Evolutionary conservation across 2,888 invertebrate genomes (phyloP).

Genomic region (Polymixis lichenea): DNA sequence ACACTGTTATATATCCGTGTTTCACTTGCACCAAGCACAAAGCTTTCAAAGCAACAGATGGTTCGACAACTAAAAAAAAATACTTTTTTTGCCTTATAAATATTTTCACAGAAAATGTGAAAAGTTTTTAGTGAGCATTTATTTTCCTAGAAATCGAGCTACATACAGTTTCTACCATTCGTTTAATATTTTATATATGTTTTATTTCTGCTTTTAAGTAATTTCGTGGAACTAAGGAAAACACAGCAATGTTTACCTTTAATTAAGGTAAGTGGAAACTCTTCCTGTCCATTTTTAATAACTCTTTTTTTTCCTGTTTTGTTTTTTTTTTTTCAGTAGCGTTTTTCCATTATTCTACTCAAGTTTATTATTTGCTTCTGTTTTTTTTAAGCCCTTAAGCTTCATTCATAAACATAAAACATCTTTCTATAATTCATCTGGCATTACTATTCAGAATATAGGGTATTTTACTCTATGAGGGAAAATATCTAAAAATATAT

Average conservation of each 20-base stretch:
- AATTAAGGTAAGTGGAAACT: neutral
- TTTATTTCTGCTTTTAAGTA: neutral
- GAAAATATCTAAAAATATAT: too few species aligned
- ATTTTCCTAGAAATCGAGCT: constrained; percentile 21
- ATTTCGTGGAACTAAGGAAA: neutral
- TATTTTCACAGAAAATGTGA: constrained; percentile 34
- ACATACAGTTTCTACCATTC: neutral
- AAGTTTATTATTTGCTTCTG: neutral
- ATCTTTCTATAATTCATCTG: neutral
- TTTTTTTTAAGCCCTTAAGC: neutral
- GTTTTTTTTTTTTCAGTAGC: neutral
- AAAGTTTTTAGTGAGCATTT: constrained; percentile 45
- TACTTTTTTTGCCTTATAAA: constrained; percentile 19
- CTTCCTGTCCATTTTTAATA: neutral
- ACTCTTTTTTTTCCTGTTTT: too few species aligned
- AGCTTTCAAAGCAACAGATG: constrained; percentile 77
- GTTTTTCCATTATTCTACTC: neutral
- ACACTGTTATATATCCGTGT: neutral
- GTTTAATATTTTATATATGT: neutral
- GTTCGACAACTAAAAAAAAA: constrained; percentile 69
- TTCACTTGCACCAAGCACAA: constrained; percentile 44
- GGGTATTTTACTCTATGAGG: too few species aligned
- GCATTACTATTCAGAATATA: neutral
- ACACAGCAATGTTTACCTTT: neutral
- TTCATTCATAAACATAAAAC: neutral